Evolutionary conservation across 2,888 invertebrate genomes (phyloP), one percentile per base, ranked within the genome.

Genomic region (Mythimna ferrago): DNA sequence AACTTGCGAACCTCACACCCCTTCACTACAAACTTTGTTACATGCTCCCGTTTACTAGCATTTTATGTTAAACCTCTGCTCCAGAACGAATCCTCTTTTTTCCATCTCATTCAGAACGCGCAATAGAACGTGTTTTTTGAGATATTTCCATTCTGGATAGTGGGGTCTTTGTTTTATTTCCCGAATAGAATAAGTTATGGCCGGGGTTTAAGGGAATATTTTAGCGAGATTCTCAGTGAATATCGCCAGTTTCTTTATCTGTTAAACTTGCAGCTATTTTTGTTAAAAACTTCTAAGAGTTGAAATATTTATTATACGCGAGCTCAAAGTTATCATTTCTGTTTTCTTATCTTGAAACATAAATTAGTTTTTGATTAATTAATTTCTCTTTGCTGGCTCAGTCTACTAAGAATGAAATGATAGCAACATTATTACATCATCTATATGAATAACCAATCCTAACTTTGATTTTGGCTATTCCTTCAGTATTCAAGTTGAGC

Each of bases 121-220:
- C 88, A 88, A 87, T 85, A 81, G 81, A 88, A 87, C 81, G 86
- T 87, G 83, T 85, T 89, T 88, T 86, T 83, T 82, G 84, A 88
- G 85, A 88, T 87, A 88, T 89, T 87, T 84, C 80, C 86, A 86
- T 89, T 83, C 82, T 72, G 73, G 83, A 84, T 85, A 82, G 87
- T 81, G 75, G 72, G 76, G 74, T 86, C 86, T 90, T 91, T 89
- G 89, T 90, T 90, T 91, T 88, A 89, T 90, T 88, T 83, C 72
- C 83, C 85, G 86, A 82, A 85, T 83, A 84, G 87, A 88, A 89
- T 91, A 90, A 88, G 88, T 89, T 86, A 88, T 86, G 80, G 87
- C 76, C 73, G 85, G 83, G 86, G 86, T 90, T 89, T 89, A 89
- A 92, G 87, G 86, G 89, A 91, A 92, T 92, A 93, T 91, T 91